Evolutionary conservation across 1,140 invertebrate species (phyloP).

Genomic region (Drosophila lowei): DNA sequence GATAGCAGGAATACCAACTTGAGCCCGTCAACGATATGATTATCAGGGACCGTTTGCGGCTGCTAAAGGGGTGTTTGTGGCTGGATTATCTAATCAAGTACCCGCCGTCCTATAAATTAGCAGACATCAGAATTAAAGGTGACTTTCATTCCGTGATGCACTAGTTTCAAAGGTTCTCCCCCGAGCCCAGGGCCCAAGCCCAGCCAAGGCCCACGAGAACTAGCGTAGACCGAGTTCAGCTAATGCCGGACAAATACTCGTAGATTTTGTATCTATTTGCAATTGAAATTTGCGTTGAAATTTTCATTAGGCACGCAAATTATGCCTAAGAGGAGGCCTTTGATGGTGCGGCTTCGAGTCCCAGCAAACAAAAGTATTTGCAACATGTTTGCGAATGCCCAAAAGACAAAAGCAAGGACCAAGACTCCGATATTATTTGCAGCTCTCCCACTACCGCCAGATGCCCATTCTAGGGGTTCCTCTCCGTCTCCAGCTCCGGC

Average conservation of each 20-base stretch:
- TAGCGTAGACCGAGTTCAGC: background rate
- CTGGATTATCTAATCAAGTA: constrained; percentile 45
- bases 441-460: constrained; percentile 33
- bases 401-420: constrained; percentile 34
- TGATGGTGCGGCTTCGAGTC: constrained; percentile 23
- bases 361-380: constrained; percentile 41
- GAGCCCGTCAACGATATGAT: constrained; percentile 40
- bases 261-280: constrained; percentile 41
- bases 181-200: too few species aligned
- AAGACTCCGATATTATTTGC: constrained; percentile 45
- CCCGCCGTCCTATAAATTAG: constrained; percentile 27
- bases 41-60: constrained; percentile 18
- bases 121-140: background rate
- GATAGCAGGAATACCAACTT: constrained; percentile 34
- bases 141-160: background rate
- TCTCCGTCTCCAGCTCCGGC: background rate
- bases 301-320: constrained; percentile 66
- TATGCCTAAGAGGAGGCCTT: constrained; percentile 39
- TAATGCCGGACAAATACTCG: constrained; percentile 17
- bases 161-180: constrained; percentile 23
- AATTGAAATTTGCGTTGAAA: constrained; percentile 51
- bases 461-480: background rate
- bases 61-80: constrained; percentile 7
- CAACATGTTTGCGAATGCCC: constrained; percentile 30
- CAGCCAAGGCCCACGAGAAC: too few species aligned